A percentile compares a stretch with the other conserved stretches of the same genome.
These are phyloP conservation scores for Zaprionus nigranus DNA, from an alignment of 1,140 invertebrate genomes.

Conservation along the genomic window DNA sequence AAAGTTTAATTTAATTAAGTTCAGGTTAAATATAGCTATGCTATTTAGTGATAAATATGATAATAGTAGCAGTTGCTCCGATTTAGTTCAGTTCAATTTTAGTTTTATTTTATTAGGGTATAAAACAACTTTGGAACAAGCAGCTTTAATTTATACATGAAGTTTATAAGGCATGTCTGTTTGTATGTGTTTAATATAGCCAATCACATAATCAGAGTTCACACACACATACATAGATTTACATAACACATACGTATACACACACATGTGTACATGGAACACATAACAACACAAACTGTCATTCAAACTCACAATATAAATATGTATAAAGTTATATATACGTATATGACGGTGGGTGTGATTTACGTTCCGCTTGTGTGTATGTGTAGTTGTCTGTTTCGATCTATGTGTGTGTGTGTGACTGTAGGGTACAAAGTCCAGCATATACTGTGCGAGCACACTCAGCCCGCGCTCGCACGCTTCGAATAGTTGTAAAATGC, in stretches of 20 bases:
- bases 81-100: background rate
- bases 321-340: constrained; percentile 25
- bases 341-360: background rate
- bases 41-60: background rate
- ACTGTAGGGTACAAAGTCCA: constrained; percentile 59
- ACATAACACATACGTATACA: background rate
- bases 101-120: background rate
- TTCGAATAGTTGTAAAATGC: constrained; percentile 29
- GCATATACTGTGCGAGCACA: constrained; percentile 30
- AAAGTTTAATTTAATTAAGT: background rate
- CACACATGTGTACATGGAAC: background rate
- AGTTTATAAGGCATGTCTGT: background rate
- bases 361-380: background rate
- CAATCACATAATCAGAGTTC: background rate
- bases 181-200: background rate
- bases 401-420: background rate
- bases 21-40: background rate
- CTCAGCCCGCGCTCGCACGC: constrained; percentile 9
- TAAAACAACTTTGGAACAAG: background rate
- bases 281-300: constrained; percentile 10
- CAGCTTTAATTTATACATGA: background rate
- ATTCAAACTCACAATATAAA: constrained; percentile 28
- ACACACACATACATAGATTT: background rate
- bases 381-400: constrained; percentile 3
- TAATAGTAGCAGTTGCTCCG: background rate